Base-by-base conservation (phyloP, 2,888 invertebrate species). In the Blomia tropicalis region DNA sequence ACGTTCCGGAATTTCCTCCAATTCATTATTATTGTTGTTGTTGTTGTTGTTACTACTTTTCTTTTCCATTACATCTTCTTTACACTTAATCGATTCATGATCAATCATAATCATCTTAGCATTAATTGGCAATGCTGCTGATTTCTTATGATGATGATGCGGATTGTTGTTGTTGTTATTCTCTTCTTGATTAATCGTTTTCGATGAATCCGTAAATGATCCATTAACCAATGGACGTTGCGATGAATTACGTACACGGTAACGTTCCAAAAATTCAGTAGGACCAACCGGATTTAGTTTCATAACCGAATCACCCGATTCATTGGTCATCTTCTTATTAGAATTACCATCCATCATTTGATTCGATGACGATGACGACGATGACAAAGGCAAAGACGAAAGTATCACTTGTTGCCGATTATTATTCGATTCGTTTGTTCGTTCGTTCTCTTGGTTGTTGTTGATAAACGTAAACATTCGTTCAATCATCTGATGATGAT, bases 1-100 rank as follows among this genome's bases (percentile, higher is more conserved):
- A 22, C 68, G 60, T 32, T 66, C 67, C 23, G 56, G 31, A 23
- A 2, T 2, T 31, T n/a, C 1, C 11, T 56, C 56, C 56, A n/a
- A 11, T 29, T 54, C 54, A 31, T 27, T 19, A 31, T 56, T 30
- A 23, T 14, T 19, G 2, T 36, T 17, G 36, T 36, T 17, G 51
- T 47, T n/a, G n/a, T 41, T n/a, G n/a, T 41, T n/a, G 14, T 14
- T 14, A 14, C 14, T 17, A n/a, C 41, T 17, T n/a, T 17, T 17
- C 41, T 14, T 41, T 47, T 27, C 51, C 7, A 25, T 27, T 19
- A 27, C 51, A 11, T 25, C 27, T n/a, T 25, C 23, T n/a, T 47
- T 19, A n/a, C 14, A n/a, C 14, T 41, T 14, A n/a, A 17, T 14
- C 5, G 51, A 7, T 7, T 7, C 14, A n/a, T 7, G 14, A 7